A percentile compares a stretch with the other conserved stretches of the same genome.
These are phyloP conservation scores for Amphipoea oculea DNA, from an alignment of 2,888 invertebrate species.

Conservation along the genomic window DNA sequence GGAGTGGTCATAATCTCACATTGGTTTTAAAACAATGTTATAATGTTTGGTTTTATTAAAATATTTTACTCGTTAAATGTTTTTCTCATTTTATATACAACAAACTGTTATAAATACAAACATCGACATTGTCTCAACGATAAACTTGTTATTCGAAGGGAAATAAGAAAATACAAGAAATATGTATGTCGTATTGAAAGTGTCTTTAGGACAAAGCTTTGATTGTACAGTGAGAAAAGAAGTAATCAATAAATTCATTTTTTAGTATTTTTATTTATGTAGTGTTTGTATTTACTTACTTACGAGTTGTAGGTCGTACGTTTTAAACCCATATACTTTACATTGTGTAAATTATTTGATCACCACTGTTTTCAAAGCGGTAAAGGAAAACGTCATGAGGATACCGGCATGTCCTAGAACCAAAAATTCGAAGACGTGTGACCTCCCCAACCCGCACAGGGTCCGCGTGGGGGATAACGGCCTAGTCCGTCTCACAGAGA, in stretches of 20 bases:
- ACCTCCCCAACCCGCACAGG: neutral
- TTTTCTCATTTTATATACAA: neutral
- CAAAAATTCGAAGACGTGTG: neutral
- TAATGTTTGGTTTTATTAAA: neutral
- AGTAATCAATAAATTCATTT: neutral
- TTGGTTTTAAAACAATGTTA: neutral
- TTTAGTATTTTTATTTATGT: neutral
- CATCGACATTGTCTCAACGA: neutral
- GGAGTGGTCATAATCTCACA: neutral
- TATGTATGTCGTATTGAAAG: neutral
- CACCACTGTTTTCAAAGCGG: neutral
- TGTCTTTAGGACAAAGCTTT: conserved; percentile 1
- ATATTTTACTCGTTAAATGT: neutral
- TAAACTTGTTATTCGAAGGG: neutral
- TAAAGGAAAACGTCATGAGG: neutral
- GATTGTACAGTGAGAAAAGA: neutral
- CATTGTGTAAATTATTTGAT: neutral
- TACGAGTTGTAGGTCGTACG: neutral
- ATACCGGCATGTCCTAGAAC: neutral
- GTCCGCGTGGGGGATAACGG: neutral
- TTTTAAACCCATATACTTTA: neutral
- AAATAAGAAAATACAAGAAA: neutral
- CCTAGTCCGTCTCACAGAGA: neutral
- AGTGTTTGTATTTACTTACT: neutral
- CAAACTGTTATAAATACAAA: neutral